phyloP scores from a whole-genome alignment of 2,888 invertebrate species.

The Drosophila fungiperda region DNA sequence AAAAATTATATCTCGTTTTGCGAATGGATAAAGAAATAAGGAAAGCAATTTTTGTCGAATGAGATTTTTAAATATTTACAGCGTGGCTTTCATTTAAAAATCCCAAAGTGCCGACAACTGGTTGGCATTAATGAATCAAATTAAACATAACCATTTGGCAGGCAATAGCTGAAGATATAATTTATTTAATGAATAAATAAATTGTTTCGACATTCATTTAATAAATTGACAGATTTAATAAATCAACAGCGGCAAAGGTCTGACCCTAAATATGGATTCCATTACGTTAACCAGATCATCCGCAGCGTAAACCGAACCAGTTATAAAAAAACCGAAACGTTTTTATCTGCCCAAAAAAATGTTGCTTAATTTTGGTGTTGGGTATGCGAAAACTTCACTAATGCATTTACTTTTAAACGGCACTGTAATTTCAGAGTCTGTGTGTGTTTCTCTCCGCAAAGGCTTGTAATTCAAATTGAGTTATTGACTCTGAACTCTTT shows the following conservation, averaged over 20 bases:
- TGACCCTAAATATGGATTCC: background rate
- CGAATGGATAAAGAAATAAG: conserved; percentile 19
- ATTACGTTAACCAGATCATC: background rate
- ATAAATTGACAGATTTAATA: conserved; percentile 1
- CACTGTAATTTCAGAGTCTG: background rate
- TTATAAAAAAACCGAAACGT: background rate
- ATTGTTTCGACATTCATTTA: background rate
- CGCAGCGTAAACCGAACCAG: background rate
- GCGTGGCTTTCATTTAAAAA: conserved; percentile 3
- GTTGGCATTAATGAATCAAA: conserved; percentile 13
- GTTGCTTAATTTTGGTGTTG: background rate
- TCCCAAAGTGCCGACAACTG: conserved; percentile 2
- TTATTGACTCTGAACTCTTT: conserved; percentile 9
- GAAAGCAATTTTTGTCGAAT: conserved; percentile 18
- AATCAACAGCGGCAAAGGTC: background rate
- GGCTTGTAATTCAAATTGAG: background rate
- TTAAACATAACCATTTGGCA: conserved; percentile 1
- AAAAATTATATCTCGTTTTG: conserved; percentile 54
- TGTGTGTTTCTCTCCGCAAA: background rate
- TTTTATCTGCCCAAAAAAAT: background rate
- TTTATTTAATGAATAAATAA: conserved; percentile 13
- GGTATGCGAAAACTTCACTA: background rate
- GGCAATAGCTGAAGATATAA: conserved; percentile 10
- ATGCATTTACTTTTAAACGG: background rate
- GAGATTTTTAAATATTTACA: conserved; percentile 28